Conservation (phyloP, 2,113 vertebrate genomes). For the Setophaga coronata region DNA sequence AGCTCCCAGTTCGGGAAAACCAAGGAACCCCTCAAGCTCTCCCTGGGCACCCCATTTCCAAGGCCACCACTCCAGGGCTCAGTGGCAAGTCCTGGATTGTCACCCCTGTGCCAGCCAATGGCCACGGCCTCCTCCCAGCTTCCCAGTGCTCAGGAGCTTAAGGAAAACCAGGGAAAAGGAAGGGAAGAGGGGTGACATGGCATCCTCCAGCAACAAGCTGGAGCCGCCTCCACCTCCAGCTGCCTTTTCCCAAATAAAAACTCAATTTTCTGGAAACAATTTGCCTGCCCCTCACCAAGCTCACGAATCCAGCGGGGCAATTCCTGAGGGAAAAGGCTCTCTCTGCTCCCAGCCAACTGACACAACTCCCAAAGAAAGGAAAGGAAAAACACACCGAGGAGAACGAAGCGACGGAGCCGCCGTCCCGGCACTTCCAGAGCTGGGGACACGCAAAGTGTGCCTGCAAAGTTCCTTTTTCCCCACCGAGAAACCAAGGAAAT, state of each 20-base stretch:
- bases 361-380: background rate
- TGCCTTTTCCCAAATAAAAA: background rate
- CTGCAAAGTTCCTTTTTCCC: background rate
- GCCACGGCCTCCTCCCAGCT: background rate
- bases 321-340: background rate
- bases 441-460: background rate
- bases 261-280: background rate
- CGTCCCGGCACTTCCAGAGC: background rate
- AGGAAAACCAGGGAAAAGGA: fast-evolving
- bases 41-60: fast-evolving
- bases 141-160: background rate
- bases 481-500: background rate
- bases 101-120: fast-evolving
- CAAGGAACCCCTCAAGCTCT: background rate
- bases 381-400: background rate
- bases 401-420: background rate
- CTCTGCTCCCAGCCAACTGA: background rate
- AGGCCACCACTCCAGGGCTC: background rate
- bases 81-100: background rate
- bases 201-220: background rate
- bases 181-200: background rate
- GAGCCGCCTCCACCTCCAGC: background rate
- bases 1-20: background rate
- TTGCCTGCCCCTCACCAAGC: background rate
- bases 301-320: fast-evolving